Evolutionary conservation across 2,888 invertebrate genomes (phyloP), one percentile per base, ranked within the genome.

Genomic region (Eupithecia abbreviata): DNA sequence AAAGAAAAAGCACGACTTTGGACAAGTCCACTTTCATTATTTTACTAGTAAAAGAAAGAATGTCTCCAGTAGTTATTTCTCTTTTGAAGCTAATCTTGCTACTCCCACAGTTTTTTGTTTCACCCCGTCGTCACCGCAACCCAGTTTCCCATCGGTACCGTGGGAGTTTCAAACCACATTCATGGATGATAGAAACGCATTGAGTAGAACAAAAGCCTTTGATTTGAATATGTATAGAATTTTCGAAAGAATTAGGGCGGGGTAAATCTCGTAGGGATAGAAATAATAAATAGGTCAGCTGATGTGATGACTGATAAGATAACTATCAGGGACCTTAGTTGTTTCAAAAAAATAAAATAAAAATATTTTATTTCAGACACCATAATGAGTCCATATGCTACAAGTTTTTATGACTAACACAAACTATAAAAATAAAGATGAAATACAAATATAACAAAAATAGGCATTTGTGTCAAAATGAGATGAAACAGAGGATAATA

Each of bases 91-190:
- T 18, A 9, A 62, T 4, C 62, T 62, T 62, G 30, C 62, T 12
- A 30, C 10, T 62, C 18, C 62, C 30, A 58, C 2, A 47, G 47
- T 30, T 69, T 30, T 65, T 65, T 68, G 43, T 43, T 43, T 15
- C 30, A 72, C n/a, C 45, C 9, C 65, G 62, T 15, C 65, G 62
- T 15, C 30, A 72, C 72, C 65, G 18, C 72, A 72, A 69, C 51
- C 70, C 66, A 18, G 70, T 67, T 67, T 73, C 73, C 73, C 73
- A 73, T 55, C 73, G 18, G 71, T 68, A 68, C 73, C 77, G 74
- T 77, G 77, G 72, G 74, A 77, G 12, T 7, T 30, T n/a, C 6
- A 7, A 68, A 77, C 77, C 77, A 43, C 77, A 77, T 45, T 66
- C 68, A 70, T 70, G 10, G 70, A 41, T 71, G 43, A 43, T 72